Evolutionary conservation across 2,113 vertebrate species (phyloP), one percentile per base, ranked within the genome.

Genomic region (Calypte anna): DNA sequence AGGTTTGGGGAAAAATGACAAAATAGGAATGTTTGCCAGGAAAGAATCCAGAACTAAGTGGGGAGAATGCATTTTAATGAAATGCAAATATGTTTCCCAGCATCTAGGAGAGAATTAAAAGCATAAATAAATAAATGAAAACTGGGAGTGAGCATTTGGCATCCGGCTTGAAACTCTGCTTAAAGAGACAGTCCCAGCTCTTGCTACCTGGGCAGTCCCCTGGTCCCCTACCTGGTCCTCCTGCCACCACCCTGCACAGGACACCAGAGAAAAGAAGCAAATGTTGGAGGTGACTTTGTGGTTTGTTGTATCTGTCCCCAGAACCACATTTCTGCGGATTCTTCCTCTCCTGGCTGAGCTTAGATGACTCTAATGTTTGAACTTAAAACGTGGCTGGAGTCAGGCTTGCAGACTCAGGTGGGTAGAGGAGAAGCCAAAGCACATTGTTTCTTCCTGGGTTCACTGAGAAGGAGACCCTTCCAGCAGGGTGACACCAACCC

Each of bases 121-220:
- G 90, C 93, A 94, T 91, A 94, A 95, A 93, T 94, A 96, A 95
- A 82, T 92, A 91, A 94, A 76, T 59, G 86, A 59, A 92, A 87
- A 59, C 43, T 1, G 3, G 53, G 59, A 90, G 24, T 27, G 55
- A 77, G 61, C 3, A 51, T 67, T 88, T 48, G 78, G 67, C n/a
- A 51, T 15, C 59, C 82, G 70, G 33, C 31, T 74, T 46, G 12
- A 79, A 89, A 57, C n/a, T 75, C 50, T 88, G 62, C 74, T 95
- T 95, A 94, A 97, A 94, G 84, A 31, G 44, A 20, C 89, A 74
- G 54, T 11, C 40, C 50, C 38, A 50, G 66, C 36, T 25, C 4
- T 1, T 3, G 48, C 55, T 84, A 44, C 66, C 54, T 27, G 21
- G 44, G 46, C 72, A 58, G 55, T 14, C 2, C 24, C 20, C 61